Evolutionary conservation across 2,113 vertebrate genomes (phyloP).

Genomic region (Dromiciops gliroides): DNA sequence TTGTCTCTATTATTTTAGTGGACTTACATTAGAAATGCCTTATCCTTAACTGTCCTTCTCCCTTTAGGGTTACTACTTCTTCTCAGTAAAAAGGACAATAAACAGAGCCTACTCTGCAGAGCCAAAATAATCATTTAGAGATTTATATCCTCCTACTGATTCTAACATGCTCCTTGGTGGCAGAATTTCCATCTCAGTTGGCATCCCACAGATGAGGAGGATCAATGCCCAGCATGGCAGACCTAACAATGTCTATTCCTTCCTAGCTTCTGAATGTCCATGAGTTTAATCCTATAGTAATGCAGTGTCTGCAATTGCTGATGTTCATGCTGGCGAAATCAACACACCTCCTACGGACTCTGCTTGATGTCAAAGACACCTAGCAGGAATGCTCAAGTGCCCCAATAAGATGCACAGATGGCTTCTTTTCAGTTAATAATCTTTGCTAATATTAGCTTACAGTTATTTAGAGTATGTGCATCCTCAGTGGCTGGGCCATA

Average conservation of each 20-base stretch:
- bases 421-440: slow-evolving; percentile 14
- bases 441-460: neutral
- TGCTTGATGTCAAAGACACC: slow-evolving; percentile 14
- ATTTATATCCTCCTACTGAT: slow-evolving; percentile 47
- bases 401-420: slow-evolving; percentile 8
- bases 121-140: slow-evolving; percentile 25
- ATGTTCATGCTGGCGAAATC: slow-evolving; percentile 6
- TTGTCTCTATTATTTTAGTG: neutral
- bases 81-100: slow-evolving; percentile 47
- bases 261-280: neutral
- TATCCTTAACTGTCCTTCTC: slow-evolving; percentile 39
- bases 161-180: slow-evolving; percentile 12
- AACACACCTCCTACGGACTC: neutral
- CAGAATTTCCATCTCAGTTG: slow-evolving; percentile 53
- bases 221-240: slow-evolving; percentile 13
- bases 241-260: slow-evolving; percentile 6
- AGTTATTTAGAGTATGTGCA: neutral
- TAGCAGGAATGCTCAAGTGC: slow-evolving; percentile 2
- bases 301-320: neutral
- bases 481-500: neutral
- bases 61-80: slow-evolving; percentile 10
- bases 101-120: slow-evolving; percentile 46
- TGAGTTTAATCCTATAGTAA: slow-evolving; percentile 45
- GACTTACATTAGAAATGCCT: slow-evolving; percentile 1
- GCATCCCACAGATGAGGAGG: slow-evolving; percentile 47